Conservation (phyloP, 2,888 invertebrate genomes). For the Acanthococcus lagerstroemiae region DNA sequence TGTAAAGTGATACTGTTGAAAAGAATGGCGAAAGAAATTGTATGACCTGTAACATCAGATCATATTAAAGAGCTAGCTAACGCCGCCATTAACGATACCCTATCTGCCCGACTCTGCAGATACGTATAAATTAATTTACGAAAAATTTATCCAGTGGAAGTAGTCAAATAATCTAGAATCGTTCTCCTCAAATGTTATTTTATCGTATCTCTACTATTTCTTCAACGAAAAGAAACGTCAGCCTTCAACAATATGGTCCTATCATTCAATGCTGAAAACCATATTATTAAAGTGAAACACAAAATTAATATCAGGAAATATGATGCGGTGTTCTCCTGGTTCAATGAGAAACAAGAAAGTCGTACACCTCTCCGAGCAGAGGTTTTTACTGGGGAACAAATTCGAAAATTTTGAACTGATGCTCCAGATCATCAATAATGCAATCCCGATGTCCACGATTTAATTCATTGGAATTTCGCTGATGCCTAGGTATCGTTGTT, state of each 20-base stretch:
- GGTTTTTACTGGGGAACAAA: not conserved
- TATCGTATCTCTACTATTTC: not conserved
- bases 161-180: not conserved
- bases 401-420: not conserved
- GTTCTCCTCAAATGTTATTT: not conserved
- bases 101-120: not conserved
- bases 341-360: not conserved
- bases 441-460: too few relatives aligned
- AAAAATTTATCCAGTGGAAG: not conserved
- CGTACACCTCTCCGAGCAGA: not conserved
- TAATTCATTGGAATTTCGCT: too few relatives aligned
- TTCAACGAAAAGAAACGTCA: not conserved
- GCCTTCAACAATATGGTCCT: not conserved
- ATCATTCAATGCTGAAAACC: not conserved
- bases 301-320: not conserved
- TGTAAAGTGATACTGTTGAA: not conserved
- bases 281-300: not conserved
- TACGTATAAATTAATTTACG: not conserved
- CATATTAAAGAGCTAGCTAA: not conserved
- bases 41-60: not conserved
- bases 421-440: too few relatives aligned
- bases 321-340: not conserved
- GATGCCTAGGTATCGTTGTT: too few relatives aligned
- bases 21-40: not conserved
- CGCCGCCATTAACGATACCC: not conserved